Evolutionary conservation across 2,113 vertebrate genomes (phyloP), one percentile per base, ranked within the genome.

Genomic region (Aegithalos caudatus): DNA sequence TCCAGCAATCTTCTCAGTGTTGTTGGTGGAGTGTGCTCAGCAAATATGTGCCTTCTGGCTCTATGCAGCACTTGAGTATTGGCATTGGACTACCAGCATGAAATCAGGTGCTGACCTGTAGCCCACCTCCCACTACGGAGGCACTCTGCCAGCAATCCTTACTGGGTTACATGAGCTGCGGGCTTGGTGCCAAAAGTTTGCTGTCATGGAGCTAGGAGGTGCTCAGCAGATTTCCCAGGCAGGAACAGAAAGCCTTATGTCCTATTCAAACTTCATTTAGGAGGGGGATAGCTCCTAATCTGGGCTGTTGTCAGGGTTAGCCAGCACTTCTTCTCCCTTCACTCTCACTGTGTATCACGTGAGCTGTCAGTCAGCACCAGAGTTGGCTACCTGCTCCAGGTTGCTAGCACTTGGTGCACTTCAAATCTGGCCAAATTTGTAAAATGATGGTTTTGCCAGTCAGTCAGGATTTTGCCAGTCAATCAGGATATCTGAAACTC

Each of bases 21-120:
- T 66, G 27, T 42, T 1, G 1, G 23, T 48, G 31, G 25, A 48
- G 28, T 29, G 37, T n/a, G 50, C 33, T 45, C 29, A 94, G 84
- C 19, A 72, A 86, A 62, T 50, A 35, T 0, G 0, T 76, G 47
- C 76, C 83, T 48, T 51, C 64, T 93, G 72, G 81, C 91, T 93
- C 13, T 15, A 1, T 48, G 61, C 48, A 74, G 51, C 24, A 69
- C 33, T 40, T 86, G 60, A 78, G 6, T 37, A 27, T 23, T 95
- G 80, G 92, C 91, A 70, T 0, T 67, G 48, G 51, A 54, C 69
- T 84, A 67, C 47, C 65, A 90, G 91, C 76, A 74, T 93, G 92
- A 95, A 96, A 95, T 93, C 79, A 86, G 71, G 64, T 94, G 79
- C 37, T 95, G 91, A 94, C 80, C 88, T 92, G 90, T 5, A 90